Base-by-base conservation (phyloP, 2,113 vertebrate genomes). In the Mastomys coucha region DNA sequence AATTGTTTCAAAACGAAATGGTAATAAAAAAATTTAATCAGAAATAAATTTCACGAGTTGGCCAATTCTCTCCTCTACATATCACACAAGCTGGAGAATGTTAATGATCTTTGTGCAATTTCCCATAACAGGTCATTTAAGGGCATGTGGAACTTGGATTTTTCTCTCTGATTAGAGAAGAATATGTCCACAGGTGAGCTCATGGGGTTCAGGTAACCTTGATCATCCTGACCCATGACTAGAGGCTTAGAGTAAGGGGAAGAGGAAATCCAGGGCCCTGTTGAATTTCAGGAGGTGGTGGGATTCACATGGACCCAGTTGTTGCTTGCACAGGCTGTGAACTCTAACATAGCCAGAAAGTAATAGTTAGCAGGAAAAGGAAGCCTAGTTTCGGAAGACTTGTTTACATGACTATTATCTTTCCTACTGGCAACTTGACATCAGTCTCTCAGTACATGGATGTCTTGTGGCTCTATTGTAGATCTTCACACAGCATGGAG, bases 401-500 rank as follows among this genome's bases (percentile, higher is more conserved):
- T 11, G 0, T 82, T 49, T 36, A 17, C n/a, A 42, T 28, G 36
- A 20, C 33, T 45, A 16, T 14, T 67, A 10, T 53, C 53, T 51
- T 88, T 80, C n/a, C 53, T 33, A 0, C 36, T 8, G 42, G 58
- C 0, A 5, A 22, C 26, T 13, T 77, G 92, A 33, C 22, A 2
- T 4, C 11, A 7, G 2, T 70, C 76, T 65, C 93, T 90, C 5
- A 5, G 49, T 36, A 63, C 51, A 1, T 7, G 51, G 8, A 69
- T 17, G 78, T 28, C 80, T 88, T 22, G 8, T 42, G 39, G 22
- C n/a, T 11, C 20, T 11, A 0, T 28, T 69, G 51, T 1, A 1
- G 0, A 0, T 53, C 16, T 1, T 5, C 1, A 3, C 3, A 2
- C 63, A 3, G 70, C 19, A 0, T 8, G 51, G 19, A 49, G 10